Evolutionary conservation across 1,140 invertebrate species (phyloP), one percentile per base, ranked within the genome.

Genomic region (Leptopilina boulardi): DNA sequence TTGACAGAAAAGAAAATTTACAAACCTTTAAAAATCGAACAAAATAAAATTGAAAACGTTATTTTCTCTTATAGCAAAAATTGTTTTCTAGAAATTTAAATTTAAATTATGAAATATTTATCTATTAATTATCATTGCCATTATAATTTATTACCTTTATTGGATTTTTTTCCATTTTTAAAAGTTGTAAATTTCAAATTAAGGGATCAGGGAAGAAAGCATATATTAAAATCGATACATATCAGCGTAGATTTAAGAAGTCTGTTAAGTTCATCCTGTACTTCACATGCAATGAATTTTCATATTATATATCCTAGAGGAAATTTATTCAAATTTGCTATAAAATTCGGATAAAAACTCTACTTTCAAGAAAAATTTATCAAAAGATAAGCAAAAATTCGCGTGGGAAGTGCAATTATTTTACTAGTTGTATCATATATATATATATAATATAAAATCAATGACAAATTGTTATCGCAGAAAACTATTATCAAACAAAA

Each of bases 141-240:
- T 30, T 30, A 30, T 30, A 30, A 38, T 38, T 38, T 38, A n/a
- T n/a, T n/a, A n/a, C 9, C 34, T 38, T 38, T 8, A 38, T 38
- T 38, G 5, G 34, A 38, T 8, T 38, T 38, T 38, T 38, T 38
- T 38, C 34, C 34, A 6, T 38, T 38, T 38, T 38, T 38, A 38
- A 38, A 38, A 38, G 34, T 9, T 6, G 9, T 38, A 38, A 38
- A 38, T 38, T 38, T 38, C 34, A 38, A 51, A 18, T 5, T 4
- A 18, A 51, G n/a, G 47, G 15, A n/a, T 5, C 5, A 18, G n/a
- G 47, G 47, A n/a, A n/a, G 47, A 1, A 51, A 18, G n/a, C 2
- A 51, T 51, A 42, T 42, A 51, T n/a, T 51, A 51, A 51, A 51
- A 51, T 51, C 47, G 47, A 51, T 51, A 51, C 47, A 51, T 51